Conservation (phyloP, 64 coral and sea anemone species). For the Pocillopora damicornis region DNA sequence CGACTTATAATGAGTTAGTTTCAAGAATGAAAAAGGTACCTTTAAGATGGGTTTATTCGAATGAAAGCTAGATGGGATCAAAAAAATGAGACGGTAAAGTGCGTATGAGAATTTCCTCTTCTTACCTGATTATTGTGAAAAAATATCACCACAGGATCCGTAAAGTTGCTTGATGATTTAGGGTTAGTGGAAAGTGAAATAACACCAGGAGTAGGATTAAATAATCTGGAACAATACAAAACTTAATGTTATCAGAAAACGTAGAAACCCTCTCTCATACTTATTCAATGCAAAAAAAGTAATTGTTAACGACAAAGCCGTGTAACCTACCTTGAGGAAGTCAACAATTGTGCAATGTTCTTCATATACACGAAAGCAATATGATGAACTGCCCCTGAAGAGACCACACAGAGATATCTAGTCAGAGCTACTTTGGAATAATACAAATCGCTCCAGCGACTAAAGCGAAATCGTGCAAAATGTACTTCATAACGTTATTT, state of each 20-base stretch:
- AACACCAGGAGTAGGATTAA: slow-evolving; percentile 15
- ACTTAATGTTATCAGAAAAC: neutral
- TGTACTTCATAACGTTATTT: too few species aligned
- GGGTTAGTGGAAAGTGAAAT: slow-evolving; percentile 66
- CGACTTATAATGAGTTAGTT: too few species aligned
- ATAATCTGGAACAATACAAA: neutral
- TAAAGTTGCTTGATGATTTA: slow-evolving; percentile 14
- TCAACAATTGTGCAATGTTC: slow-evolving; percentile 57
- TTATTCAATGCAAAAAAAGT: neutral
- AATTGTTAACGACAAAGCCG: neutral
- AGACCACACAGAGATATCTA: neutral
- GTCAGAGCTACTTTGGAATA: too few species aligned
- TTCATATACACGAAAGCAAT: slow-evolving; percentile 56
- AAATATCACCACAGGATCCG: slow-evolving; percentile 63
- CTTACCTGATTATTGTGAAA: slow-evolving; percentile 55
- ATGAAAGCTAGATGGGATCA: too few species aligned
- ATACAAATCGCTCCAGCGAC: too few species aligned
- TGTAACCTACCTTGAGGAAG: slow-evolving; percentile 6
- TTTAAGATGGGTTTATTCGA: too few species aligned
- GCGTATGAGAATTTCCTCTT: neutral
- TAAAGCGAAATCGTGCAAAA: too few species aligned
- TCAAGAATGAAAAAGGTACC: too few species aligned
- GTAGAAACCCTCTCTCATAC: neutral
- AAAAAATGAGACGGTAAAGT: too few species aligned
- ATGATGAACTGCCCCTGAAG: slow-evolving; percentile 1